Evolutionary conservation across 2,113 vertebrate species (phyloP), one percentile per base, ranked within the genome.

Genomic region (Coregonus clupeaformis): DNA sequence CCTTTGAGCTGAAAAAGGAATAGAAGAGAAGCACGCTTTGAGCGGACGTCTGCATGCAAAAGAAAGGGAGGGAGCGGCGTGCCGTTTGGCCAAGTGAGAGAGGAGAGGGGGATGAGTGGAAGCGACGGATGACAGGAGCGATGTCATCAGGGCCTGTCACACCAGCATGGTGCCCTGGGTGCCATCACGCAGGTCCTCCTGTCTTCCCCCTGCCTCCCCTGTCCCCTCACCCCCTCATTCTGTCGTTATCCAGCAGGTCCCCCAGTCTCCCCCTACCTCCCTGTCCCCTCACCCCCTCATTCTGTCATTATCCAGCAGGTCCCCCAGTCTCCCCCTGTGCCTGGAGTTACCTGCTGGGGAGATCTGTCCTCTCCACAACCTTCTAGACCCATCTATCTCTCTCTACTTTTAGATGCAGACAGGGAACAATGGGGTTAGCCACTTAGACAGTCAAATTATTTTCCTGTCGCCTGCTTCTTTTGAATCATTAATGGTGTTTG

Each of bases 1-100:
- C 71, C 68, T 83, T 77, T 75, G 36, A 82, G 82, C 81, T 68
- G 1, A 73, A 59, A 57, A 77, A 85, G 83, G 82, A 88, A 90
- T 85, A 80, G 86, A 74, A 67, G 47, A 71, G 76, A 42, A 11
- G 36, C 36, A 11, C 36, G 77, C 5, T 79, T 77, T 77, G 36
- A 42, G 29, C 29, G 29, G 29, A 29, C 29, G 29, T 29, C 9
- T 42, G 9, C 69, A 30, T 52, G 69, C 62, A 3, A 47, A 47
- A 22, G 22, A 27, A 42, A 42, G 36, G 36, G 22, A 22, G 9
- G 9, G n/a, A 62, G 52, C 5, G 27, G 66, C 77, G 64, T 60
- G 67, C 57, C 36, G 9, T 42, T 42, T 42, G 68, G 62, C 0
- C 70, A 71, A 68, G 67, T 6, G 68, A n/a, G 49, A 52, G 49